These are phyloP conservation scores for Sebastolobus alascanus DNA, from an alignment of 2,797 vertebrate species.

Conservation along the genomic window DNA sequence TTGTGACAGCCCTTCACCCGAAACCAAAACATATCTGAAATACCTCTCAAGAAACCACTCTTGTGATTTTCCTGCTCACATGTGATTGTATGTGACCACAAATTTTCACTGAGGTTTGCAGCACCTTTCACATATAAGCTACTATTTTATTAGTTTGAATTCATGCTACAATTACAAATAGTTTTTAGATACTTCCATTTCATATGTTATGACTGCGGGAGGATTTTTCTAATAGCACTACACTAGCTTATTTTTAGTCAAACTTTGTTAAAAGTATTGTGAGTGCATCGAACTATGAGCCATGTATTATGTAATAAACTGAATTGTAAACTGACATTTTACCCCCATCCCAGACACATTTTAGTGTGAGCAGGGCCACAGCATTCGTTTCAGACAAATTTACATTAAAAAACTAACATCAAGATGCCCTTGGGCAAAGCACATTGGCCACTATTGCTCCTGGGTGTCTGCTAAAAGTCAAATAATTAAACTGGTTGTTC, in stretches of 20 bases:
- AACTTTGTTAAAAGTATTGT: neutral
- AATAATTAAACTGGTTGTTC: neutral
- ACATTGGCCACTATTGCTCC: neutral
- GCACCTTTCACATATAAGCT: neutral
- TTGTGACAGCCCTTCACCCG: too few relatives aligned
- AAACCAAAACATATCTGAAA: neutral
- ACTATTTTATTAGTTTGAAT: neutral
- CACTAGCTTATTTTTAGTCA: neutral
- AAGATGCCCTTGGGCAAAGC: neutral
- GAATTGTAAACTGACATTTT: neutral
- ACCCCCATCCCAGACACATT: neutral
- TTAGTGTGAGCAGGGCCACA: neutral
- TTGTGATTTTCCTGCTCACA: too few relatives aligned
- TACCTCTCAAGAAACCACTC: neutral
- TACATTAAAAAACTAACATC: neutral
- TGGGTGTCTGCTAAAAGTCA: neutral
- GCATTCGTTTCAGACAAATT: neutral
- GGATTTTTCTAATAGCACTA: too few relatives aligned
- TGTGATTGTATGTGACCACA: neutral
- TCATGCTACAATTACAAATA: neutral
- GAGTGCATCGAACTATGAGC: neutral
- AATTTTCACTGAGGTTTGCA: neutral
- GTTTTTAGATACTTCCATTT: neutral
- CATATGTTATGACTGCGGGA: too few relatives aligned
- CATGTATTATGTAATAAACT: neutral